Percentiles rank a stretch among this genome's conserved stretches.
Conservation (phyloP, 2,797 vertebrate genomes). For the Lophotriccus pileatus region DNA sequence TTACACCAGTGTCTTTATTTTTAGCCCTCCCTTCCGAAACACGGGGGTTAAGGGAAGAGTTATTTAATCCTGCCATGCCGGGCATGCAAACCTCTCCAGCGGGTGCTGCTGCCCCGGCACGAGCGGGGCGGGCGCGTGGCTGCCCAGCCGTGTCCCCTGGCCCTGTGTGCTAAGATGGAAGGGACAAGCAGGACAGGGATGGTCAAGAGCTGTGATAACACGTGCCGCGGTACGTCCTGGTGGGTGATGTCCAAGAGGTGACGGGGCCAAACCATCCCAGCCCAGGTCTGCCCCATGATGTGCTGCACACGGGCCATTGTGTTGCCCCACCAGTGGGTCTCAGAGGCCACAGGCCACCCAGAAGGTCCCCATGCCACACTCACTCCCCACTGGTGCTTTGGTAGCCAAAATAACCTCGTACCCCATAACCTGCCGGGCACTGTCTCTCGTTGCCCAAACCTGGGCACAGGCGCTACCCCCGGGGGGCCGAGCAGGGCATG, state of each 20-base stretch:
- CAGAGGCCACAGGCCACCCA: rapidly evolving
- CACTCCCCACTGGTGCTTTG: neutral
- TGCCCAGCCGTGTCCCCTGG: neutral
- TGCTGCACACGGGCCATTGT: rapidly evolving
- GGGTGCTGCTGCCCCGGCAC: neutral
- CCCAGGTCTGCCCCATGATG: neutral
- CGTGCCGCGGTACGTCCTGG: rapidly evolving
- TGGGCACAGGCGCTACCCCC: rapidly evolving
- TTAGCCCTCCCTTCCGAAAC: neutral
- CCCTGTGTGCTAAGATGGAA: rapidly evolving
- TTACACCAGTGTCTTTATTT: slow-evolving; percentile 21
- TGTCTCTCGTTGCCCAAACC: rapidly evolving
- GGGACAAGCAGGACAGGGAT: neutral
- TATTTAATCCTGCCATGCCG: neutral
- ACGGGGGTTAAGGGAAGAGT: neutral
- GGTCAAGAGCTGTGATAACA: rapidly evolving
- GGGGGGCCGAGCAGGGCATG: neutral
- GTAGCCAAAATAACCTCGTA: neutral
- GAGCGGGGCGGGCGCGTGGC: neutral
- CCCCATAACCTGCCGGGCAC: neutral
- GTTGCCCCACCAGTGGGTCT: rapidly evolving
- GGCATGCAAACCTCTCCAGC: neutral
- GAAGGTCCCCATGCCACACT: rapidly evolving
- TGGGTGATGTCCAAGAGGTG: neutral
- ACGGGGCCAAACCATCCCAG: rapidly evolving